A percentile compares a stretch with the other conserved stretches of the same genome.
These are phyloP conservation scores for Campopleginae sp. DNA, from an alignment of 2,888 invertebrate genomes.

Conservation along the genomic window DNA sequence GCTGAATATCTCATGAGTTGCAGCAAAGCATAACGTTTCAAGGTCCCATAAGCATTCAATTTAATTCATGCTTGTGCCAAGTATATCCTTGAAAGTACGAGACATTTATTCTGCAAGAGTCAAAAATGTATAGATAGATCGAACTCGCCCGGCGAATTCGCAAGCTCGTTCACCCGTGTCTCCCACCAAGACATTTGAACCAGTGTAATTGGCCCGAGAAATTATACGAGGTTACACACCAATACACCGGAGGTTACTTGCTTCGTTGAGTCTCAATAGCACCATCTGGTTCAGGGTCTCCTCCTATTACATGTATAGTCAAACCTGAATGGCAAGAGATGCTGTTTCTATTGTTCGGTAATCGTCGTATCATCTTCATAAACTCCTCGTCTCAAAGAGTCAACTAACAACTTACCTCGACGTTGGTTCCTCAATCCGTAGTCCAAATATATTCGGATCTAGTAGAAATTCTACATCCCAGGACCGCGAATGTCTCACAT, in stretches of 20 bases:
- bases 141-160: conserved; percentile 31
- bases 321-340: conserved; percentile 63
- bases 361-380: conserved; percentile 50
- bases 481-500: background rate
- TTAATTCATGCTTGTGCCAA: background rate
- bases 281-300: conserved; percentile 35
- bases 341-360: conserved; percentile 64
- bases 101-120: conserved; percentile 8
- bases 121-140: conserved; percentile 1
- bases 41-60: background rate
- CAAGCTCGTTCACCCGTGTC: conserved; percentile 63
- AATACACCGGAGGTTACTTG: conserved; percentile 59
- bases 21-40: background rate
- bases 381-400: background rate
- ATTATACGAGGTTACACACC: conserved; percentile 57
- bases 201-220: conserved; percentile 58
- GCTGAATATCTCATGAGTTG: background rate
- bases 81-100: background rate
- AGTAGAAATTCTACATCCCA: background rate
- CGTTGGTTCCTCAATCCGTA: background rate
- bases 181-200: conserved; percentile 44
- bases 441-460: background rate
- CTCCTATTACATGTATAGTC: conserved; percentile 39
- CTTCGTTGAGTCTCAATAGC: conserved; percentile 63
- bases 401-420: background rate